Evolutionary conservation across 2,113 vertebrate species (phyloP).

Genomic region (Periophthalmus modestus): DNA sequence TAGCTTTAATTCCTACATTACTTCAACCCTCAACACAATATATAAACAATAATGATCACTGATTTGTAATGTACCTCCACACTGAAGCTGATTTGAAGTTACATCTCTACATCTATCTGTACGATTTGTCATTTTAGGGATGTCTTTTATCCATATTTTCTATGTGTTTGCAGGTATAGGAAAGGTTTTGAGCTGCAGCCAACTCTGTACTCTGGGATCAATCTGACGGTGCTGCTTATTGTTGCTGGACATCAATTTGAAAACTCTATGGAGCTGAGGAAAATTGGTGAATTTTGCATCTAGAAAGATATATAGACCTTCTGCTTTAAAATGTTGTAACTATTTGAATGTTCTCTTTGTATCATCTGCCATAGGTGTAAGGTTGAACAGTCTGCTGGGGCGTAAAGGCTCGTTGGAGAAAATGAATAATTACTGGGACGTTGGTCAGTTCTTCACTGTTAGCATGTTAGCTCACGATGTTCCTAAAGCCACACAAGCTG

Average conservation of each 20-base stretch:
- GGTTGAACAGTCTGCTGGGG: constrained; percentile 90
- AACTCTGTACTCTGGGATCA: constrained; percentile 94
- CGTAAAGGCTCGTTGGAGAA: constrained; percentile 94
- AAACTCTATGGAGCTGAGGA: constrained; percentile 91
- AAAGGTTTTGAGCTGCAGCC: constrained; percentile 95
- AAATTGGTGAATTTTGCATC: constrained; percentile 83
- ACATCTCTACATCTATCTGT: no score
- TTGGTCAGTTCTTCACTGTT: constrained; percentile 92
- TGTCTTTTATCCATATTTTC: not conserved
- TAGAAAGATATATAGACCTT: not conserved
- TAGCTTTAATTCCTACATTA: no score
- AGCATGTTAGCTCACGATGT: constrained; percentile 90
- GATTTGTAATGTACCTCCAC: no score
- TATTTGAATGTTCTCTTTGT: no score
- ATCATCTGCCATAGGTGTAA: constrained; percentile 78
- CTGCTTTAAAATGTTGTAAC: not conserved
- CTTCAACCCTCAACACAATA: no score
- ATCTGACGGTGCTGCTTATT: constrained; percentile 90
- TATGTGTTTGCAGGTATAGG: constrained; percentile 82
- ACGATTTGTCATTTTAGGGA: no score
- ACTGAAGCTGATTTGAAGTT: no score
- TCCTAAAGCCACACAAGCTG: constrained; percentile 90
- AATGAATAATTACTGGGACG: constrained; percentile 97
- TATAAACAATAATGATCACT: no score
- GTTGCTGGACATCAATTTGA: constrained; percentile 93